A percentile compares a stretch with the other conserved stretches of the same genome.
These are phyloP conservation scores for Schizopygopsis malacanthus DNA, from an alignment of 2,797 vertebrate species.

Conservation along the genomic window DNA sequence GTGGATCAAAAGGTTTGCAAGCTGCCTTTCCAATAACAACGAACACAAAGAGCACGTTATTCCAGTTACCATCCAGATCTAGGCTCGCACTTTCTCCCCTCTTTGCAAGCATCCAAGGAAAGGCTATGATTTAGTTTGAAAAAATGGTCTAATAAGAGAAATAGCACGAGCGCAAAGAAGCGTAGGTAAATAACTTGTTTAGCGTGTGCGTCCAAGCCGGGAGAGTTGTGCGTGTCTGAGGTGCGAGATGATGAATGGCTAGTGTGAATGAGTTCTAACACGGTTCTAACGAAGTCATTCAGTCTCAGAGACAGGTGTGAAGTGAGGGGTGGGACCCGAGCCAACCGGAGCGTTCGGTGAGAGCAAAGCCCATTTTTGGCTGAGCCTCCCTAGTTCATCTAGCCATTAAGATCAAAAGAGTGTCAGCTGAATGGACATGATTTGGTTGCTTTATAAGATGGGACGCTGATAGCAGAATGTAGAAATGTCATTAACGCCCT, in stretches of 20 bases:
- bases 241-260: slow-evolving; percentile 46
- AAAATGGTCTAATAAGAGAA: slow-evolving; percentile 1
- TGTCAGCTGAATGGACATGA: slow-evolving; percentile 45
- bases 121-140: not conserved
- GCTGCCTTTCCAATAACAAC: not conserved
- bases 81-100: not conserved
- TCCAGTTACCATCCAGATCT: slow-evolving; percentile 1
- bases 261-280: slow-evolving; percentile 14
- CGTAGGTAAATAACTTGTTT: slow-evolving; percentile 28
- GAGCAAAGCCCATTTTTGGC: not conserved
- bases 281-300: slow-evolving; percentile 47
- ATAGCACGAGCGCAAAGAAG: not conserved
- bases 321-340: slow-evolving; percentile 36
- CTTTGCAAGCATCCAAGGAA: not conserved
- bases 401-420: slow-evolving; percentile 38
- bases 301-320: slow-evolving; percentile 52
- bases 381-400: slow-evolving; percentile 28
- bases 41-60: not conserved
- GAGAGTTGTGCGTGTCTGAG: slow-evolving; percentile 30
- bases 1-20: not conserved
- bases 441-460: slow-evolving; percentile 41
- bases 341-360: slow-evolving; percentile 26
- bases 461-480: slow-evolving; percentile 9
- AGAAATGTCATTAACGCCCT: slow-evolving; percentile 34
- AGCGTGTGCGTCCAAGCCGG: not conserved